phyloP scores from a whole-genome alignment of 2,113 vertebrate genomes.

The Dromas ardeola region DNA sequence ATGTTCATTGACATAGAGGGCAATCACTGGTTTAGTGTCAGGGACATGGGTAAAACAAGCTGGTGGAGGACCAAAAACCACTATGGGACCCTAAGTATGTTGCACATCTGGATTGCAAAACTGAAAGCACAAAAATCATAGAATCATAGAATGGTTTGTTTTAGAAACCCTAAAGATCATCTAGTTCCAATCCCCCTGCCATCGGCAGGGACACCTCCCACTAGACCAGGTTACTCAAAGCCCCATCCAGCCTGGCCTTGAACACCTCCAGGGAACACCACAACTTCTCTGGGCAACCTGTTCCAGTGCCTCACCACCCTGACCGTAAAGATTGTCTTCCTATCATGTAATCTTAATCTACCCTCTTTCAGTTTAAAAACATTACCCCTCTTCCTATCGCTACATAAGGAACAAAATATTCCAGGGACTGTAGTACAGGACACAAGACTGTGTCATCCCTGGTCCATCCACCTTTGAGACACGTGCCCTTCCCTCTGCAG shows the following conservation, averaged over 20 bases:
- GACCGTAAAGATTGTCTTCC: not conserved
- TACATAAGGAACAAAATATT: not conserved
- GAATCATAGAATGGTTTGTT: too few species aligned
- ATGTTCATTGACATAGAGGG: too few species aligned
- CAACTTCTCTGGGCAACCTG: not conserved
- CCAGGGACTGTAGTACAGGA: not conserved
- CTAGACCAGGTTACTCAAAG: not conserved
- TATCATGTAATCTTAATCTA: not conserved
- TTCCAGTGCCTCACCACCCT: not conserved
- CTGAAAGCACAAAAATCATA: not conserved
- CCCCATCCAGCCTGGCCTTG: not conserved
- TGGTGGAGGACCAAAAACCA: fast-evolving
- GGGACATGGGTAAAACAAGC: not conserved
- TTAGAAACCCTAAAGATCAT: not conserved
- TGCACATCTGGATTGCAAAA: not conserved
- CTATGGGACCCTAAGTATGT: not conserved
- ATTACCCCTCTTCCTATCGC: not conserved
- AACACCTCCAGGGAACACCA: not conserved
- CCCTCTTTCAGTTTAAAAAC: not conserved
- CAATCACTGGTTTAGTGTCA: not conserved
- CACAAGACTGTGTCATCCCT: not conserved
- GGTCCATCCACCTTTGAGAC: not conserved
- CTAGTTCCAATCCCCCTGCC: not conserved
- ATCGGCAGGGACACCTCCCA: not conserved
- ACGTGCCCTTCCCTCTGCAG: not conserved